Base-by-base conservation (phyloP, 2,888 invertebrate species). In the Drosophila conformis region DNA sequence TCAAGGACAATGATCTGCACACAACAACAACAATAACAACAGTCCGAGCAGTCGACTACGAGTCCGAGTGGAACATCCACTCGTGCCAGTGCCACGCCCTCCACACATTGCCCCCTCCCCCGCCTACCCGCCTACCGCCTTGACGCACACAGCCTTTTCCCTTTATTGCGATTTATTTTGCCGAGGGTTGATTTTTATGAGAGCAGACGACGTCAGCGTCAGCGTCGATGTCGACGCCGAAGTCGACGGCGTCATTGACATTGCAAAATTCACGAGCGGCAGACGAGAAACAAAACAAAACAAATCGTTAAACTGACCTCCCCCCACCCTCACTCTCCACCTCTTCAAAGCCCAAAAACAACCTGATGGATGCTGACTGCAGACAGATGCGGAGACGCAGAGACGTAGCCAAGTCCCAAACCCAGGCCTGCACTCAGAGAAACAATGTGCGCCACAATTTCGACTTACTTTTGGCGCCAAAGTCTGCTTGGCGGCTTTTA, bases 1-100 rank as follows among this genome's bases (percentile, higher is more conserved):
- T 90, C 91, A 91, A 91, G 91, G 91, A 91, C 91, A 90, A 91
- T 91, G 91, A 91, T 91, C 91, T 89, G 87, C 83, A 82, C 64
- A 61, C 68, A 38, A 35, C 57, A 63, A 29, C 38, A 46, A 61
- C 65, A 38, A 35, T 40, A 59, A 21, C 51, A 63, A 33, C 38
- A 46, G 69, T 58, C 48, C 60, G 48, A 63, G 36, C 7, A 49
- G 11, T 40, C 38, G 49, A 18, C 49, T 18, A 4, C 11, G 21
- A 57, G 57, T 57, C 57, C 57, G 57, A 57, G 57, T 57, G 42
- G 18, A 57, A 57, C 57, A 57, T 57, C 27, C 33, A 51, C 83
- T 76, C 72, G 64, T 69, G 64, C 60, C 68, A 65, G 10, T 31
- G 69, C 76, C 80, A 80, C 81, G 81, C 84, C 87, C 62, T 46